A percentile compares a stretch with the other conserved stretches of the same genome.
Evolutionary conservation across 2,113 vertebrate species (phyloP).

Genomic region (Anser cygnoides): DNA sequence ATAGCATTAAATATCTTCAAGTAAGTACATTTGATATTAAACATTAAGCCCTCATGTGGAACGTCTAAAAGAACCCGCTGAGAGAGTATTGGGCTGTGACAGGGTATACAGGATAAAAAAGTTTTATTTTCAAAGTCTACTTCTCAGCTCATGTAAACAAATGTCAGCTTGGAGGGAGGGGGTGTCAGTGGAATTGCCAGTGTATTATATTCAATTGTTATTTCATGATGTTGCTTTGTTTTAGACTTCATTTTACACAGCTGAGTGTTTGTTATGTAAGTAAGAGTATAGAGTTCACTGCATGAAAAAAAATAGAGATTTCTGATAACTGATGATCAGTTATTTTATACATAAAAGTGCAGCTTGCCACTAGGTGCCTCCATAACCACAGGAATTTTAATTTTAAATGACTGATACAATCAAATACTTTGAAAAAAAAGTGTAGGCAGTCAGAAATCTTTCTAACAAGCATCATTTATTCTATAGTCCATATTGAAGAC

Average conservation of each 20-base stretch:
- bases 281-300: background rate
- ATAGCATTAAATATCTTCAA: background rate
- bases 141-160: background rate
- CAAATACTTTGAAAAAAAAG: constrained; percentile 1
- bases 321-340: background rate
- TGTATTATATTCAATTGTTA: background rate
- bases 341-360: background rate
- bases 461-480: constrained; percentile 12
- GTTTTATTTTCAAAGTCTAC: background rate
- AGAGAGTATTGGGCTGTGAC: background rate
- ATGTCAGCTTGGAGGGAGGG: background rate
- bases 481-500: background rate
- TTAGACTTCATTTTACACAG: background rate
- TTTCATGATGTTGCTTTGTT: background rate
- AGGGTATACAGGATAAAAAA: background rate
- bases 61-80: background rate
- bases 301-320: background rate
- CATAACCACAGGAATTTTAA: constrained; percentile 15
- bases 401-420: background rate
- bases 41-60: background rate
- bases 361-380: constrained; percentile 71
- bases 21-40: background rate
- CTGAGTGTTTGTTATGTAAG: background rate
- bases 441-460: background rate
- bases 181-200: background rate